Conservation (phyloP, 2,113 vertebrate genomes). For the Myiagra hebetior region DNA sequence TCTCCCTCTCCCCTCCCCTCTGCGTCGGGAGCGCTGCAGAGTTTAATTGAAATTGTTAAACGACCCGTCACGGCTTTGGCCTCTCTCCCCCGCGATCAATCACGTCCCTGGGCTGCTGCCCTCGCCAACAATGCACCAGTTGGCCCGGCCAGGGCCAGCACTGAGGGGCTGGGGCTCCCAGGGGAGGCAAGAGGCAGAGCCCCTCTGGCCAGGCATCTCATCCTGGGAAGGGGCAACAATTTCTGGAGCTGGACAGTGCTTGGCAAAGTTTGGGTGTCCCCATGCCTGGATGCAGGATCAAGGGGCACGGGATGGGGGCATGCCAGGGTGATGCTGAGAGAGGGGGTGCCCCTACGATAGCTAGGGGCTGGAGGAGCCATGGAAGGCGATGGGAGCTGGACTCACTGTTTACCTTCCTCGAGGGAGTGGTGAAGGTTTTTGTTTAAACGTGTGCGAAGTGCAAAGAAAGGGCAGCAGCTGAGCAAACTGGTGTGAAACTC, state of each 20-base stretch:
- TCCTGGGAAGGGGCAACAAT: neutral
- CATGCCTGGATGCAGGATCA: neutral
- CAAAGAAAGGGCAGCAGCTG: slow-evolving; percentile 55
- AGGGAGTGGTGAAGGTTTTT: slow-evolving; percentile 43
- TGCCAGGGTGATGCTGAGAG: neutral
- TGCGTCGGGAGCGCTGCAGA: neutral
- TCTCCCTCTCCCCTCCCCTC: slow-evolving; percentile 16
- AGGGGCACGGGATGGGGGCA: neutral
- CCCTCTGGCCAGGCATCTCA: neutral
- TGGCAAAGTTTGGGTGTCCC: rapidly evolving
- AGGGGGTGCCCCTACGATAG: too few species aligned
- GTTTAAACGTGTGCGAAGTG: neutral
- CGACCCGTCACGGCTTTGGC: slow-evolving; percentile 62
- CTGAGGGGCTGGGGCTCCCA: neutral
- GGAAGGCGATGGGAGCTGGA: neutral
- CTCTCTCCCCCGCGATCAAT: slow-evolving; percentile 60
- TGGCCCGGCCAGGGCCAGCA: neutral
- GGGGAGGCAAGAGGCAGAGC: neutral
- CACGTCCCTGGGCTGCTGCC: slow-evolving; percentile 5
- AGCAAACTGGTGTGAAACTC: slow-evolving; percentile 35
- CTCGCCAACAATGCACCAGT: slow-evolving; percentile 47
- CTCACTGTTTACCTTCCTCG: slow-evolving; percentile 5
- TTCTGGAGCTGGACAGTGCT: neutral
- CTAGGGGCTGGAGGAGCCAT: rapidly evolving
- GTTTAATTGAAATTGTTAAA: slow-evolving; percentile 72